Percentiles rank a stretch among this genome's conserved stretches.
Evolutionary conservation across 2,888 invertebrate species (phyloP).

Genomic region (Chelonus formosanus): DNA sequence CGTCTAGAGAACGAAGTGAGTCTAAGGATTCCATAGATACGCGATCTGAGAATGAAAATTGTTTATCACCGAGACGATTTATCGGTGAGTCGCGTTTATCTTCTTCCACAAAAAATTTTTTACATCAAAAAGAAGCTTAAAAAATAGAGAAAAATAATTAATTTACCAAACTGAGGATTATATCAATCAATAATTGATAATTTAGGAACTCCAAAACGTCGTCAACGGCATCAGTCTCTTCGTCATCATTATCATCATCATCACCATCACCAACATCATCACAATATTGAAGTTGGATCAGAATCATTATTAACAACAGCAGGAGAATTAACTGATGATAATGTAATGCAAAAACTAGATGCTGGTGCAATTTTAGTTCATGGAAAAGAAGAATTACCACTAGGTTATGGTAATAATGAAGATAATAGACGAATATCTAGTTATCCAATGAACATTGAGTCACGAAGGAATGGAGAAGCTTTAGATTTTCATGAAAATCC

Average conservation of each 20-base stretch:
- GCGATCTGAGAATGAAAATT: conserved; percentile 37
- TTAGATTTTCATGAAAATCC: conserved; percentile 50
- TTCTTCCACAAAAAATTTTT: conserved; percentile 11
- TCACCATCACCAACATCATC: conserved; percentile 42
- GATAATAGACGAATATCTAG: conserved; percentile 39
- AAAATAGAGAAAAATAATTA: conserved; percentile 7
- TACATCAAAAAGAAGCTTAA: neutral
- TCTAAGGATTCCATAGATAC: conserved; percentile 16
- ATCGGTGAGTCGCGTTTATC: conserved; percentile 37
- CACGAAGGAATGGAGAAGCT: conserved; percentile 47
- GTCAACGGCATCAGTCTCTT: conserved; percentile 34
- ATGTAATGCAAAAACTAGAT: conserved; percentile 66
- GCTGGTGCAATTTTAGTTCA: conserved; percentile 67
- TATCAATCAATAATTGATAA: conserved; percentile 2
- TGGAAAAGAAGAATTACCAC: conserved; percentile 77
- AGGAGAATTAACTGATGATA: conserved; percentile 59
- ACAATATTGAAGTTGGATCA: conserved; percentile 61
- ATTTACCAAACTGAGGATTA: neutral
- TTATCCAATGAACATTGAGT: conserved; percentile 34
- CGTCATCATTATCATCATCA: conserved; percentile 18
- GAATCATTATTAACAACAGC: conserved; percentile 59
- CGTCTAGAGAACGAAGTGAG: conserved; percentile 38
- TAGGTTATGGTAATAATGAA: conserved; percentile 62
- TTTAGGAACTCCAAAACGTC: conserved; percentile 38
- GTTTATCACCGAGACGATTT: conserved; percentile 34